A percentile compares a stretch with the other conserved stretches of the same genome.
phyloP scores from a whole-genome alignment of 2,113 vertebrate species.

The Gymnorhina tibicen region DNA sequence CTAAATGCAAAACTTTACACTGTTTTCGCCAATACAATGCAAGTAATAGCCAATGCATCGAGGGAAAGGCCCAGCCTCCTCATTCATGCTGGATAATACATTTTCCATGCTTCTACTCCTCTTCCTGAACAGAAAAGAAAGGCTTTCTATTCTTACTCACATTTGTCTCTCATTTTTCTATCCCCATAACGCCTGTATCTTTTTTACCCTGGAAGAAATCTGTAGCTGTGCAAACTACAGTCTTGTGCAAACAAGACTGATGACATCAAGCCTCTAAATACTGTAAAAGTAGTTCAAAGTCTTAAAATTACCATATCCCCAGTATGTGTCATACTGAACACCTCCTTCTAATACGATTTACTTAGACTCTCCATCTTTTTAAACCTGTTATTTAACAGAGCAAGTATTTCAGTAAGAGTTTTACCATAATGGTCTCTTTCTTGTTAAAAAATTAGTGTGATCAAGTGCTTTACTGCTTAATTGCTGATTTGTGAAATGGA shows the following conservation, averaged over 20 bases:
- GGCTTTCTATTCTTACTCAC: not conserved
- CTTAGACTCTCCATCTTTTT: not conserved
- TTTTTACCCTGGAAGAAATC: not conserved
- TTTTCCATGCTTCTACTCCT: not conserved
- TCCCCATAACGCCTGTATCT: slow-evolving; percentile 7
- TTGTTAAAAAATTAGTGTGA: not conserved
- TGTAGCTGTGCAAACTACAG: not conserved
- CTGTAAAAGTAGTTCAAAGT: not conserved
- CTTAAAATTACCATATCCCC: not conserved
- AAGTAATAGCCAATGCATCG: not conserved
- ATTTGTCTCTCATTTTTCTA: not conserved
- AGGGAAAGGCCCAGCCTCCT: not conserved
- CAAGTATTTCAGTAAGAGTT: not conserved
- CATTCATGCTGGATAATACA: not conserved
- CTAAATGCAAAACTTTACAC: not conserved
- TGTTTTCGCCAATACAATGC: not conserved
- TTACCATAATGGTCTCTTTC: not conserved
- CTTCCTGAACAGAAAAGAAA: not conserved
- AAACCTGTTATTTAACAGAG: not conserved
- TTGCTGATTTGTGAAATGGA: not conserved
- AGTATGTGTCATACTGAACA: not conserved
- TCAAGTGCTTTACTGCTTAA: not conserved
- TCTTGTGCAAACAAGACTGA: not conserved
- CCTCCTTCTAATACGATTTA: not conserved
- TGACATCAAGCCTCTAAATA: not conserved